A percentile compares a stretch with the other conserved stretches of the same genome.
These are phyloP conservation scores for Luscinia luscinia DNA, from an alignment of 2,797 vertebrate species.

Conservation along the genomic window DNA sequence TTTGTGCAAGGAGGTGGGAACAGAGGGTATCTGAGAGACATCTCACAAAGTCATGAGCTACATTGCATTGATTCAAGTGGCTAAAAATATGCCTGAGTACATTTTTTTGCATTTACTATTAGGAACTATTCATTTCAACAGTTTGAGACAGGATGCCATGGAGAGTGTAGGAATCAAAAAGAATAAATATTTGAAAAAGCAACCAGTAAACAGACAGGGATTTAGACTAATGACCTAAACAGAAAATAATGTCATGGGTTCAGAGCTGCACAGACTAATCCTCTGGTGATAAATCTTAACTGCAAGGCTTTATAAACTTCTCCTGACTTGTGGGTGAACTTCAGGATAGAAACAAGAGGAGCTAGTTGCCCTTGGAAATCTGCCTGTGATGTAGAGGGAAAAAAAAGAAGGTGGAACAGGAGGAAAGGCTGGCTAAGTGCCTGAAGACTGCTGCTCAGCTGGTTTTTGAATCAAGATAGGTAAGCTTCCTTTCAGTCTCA, in stretches of 20 bases:
- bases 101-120: not conserved
- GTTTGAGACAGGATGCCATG: not conserved
- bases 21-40: not conserved
- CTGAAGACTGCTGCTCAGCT: not conserved
- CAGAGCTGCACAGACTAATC: not conserved
- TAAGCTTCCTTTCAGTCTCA: not conserved
- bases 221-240: conserved; percentile 37
- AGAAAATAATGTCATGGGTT: conserved; percentile 3
- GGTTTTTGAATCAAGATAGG: not conserved
- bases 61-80: not conserved
- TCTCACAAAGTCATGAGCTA: not conserved
- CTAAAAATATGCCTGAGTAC: not conserved
- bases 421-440: not conserved
- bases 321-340: not conserved
- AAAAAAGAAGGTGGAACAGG: not conserved
- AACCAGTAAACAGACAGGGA: conserved; percentile 1
- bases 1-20: not conserved
- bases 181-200: conserved; percentile 43
- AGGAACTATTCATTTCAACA: not conserved
- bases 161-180: not conserved
- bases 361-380: not conserved
- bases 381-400: not conserved
- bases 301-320: conserved; percentile 18
- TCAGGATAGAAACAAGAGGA: not conserved
- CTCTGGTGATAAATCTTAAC: conserved; percentile 32